Conservation (phyloP, 2,888 invertebrate species). For the Spodoptera littoralis region DNA sequence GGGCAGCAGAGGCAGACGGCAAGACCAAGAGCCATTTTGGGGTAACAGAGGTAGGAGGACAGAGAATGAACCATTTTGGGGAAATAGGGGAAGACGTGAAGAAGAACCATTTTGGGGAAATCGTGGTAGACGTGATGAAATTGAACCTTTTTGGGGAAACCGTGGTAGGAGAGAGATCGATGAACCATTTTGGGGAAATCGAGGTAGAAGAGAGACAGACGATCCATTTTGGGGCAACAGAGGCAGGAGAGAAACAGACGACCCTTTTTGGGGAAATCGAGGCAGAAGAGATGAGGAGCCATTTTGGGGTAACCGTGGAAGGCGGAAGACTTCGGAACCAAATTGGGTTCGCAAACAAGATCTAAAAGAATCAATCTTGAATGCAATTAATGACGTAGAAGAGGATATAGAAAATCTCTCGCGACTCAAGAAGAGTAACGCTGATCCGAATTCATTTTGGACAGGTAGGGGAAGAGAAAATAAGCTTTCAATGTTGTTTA, state of each 20-base stretch:
- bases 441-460: conserved; percentile 67
- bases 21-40: conserved; percentile 72
- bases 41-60: conserved; percentile 70
- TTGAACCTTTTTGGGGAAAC: conserved; percentile 73
- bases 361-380: conserved; percentile 69
- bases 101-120: conserved; percentile 85
- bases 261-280: conserved; percentile 85
- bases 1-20: conserved; percentile 72
- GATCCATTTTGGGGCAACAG: conserved; percentile 73
- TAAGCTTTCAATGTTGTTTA: conserved; percentile 69
- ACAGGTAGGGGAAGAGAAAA: conserved; percentile 69
- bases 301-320: conserved; percentile 85
- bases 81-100: conserved; percentile 74
- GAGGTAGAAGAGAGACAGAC: conserved; percentile 70
- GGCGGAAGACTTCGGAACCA: conserved; percentile 63
- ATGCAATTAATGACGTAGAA: conserved; percentile 70
- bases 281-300: conserved; percentile 74
- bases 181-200: conserved; percentile 84
- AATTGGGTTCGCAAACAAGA: conserved; percentile 69
- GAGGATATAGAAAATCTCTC: conserved; percentile 70
- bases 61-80: conserved; percentile 71
- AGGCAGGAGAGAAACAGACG: conserved; percentile 70
- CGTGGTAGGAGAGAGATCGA: conserved; percentile 63
- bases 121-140: conserved; percentile 74
- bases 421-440: conserved; percentile 63